Evolutionary conservation across 2,888 invertebrate species (phyloP).

Genomic region (Steromphala cineraria): DNA sequence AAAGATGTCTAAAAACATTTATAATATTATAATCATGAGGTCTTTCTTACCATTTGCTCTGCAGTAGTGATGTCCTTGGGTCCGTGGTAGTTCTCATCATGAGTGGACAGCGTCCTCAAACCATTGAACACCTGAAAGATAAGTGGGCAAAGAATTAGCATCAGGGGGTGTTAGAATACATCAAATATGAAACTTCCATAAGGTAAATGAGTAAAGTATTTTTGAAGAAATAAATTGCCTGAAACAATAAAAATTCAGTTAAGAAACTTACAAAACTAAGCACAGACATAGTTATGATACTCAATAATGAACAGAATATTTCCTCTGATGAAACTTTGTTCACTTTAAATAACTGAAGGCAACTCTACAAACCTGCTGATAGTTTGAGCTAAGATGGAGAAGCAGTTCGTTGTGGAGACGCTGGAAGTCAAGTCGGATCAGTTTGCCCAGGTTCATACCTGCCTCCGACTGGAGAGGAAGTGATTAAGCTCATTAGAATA

Average conservation of each 20-base stretch:
- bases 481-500: too few relatives aligned
- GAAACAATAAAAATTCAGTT: too few relatives aligned
- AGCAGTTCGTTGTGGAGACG: slow-evolving; percentile 73
- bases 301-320: too few relatives aligned
- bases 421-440: slow-evolving; percentile 71
- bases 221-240: too few relatives aligned
- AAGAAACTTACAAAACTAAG: too few relatives aligned
- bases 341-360: too few relatives aligned
- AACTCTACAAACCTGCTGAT: slow-evolving; percentile 59
- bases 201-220: too few relatives aligned
- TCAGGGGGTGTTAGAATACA: too few relatives aligned
- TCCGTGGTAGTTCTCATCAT: slow-evolving; percentile 61
- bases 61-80: slow-evolving; percentile 47
- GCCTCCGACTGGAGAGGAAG: slow-evolving; percentile 66
- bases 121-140: slow-evolving; percentile 67
- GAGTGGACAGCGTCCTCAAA: slow-evolving; percentile 63
- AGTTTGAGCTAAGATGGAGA: slow-evolving; percentile 71
- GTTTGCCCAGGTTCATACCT: slow-evolving; percentile 65
- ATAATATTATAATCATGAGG: too few relatives aligned
- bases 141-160: neutral
- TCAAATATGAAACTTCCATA: neutral
- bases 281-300: too few relatives aligned
- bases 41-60: slow-evolving; percentile 59
- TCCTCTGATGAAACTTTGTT: too few relatives aligned
- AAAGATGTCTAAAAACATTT: too few relatives aligned